These are phyloP conservation scores for Cacoxenus indagator DNA, from an alignment of 2,888 invertebrate species.

Conservation along the genomic window DNA sequence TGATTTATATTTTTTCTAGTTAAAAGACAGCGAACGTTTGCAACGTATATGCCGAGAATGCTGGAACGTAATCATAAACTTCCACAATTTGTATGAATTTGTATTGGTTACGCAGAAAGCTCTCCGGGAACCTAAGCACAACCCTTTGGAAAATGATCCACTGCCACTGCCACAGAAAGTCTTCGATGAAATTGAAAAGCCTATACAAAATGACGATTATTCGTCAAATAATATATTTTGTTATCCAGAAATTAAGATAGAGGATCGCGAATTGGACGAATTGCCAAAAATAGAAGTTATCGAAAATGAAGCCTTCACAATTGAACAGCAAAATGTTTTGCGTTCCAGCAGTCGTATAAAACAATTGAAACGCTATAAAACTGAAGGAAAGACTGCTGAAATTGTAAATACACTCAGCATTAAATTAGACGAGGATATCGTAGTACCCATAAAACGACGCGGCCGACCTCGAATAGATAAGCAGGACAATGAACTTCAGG, in stretches of 20 bases:
- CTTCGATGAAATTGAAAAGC: slow-evolving; percentile 42
- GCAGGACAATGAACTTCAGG: slow-evolving; percentile 22
- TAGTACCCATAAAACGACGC: slow-evolving; percentile 45
- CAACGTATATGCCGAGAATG: slow-evolving; percentile 53
- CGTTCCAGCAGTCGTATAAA: slow-evolving; percentile 36
- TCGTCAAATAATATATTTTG: slow-evolving; percentile 25
- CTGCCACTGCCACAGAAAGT: slow-evolving; percentile 48
- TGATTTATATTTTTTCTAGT: slow-evolving; percentile 33
- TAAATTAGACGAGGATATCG: background rate
- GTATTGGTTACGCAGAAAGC: slow-evolving; percentile 48
- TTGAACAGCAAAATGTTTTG: slow-evolving; percentile 12
- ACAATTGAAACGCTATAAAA: too few species aligned
- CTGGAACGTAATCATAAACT: slow-evolving; percentile 57
- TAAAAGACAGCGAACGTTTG: slow-evolving; percentile 36
- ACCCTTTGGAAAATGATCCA: slow-evolving; percentile 54
- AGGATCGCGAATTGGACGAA: slow-evolving; percentile 62
- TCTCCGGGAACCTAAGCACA: slow-evolving; percentile 26
- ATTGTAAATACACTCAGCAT: slow-evolving; percentile 34
- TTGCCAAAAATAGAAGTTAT: slow-evolving; percentile 64
- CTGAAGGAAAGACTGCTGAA: too few species aligned
- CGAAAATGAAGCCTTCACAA: slow-evolving; percentile 44
- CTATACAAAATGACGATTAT: background rate
- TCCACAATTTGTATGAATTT: slow-evolving; percentile 57
- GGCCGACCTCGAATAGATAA: slow-evolving; percentile 53
- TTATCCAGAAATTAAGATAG: slow-evolving; percentile 56